Conservation (phyloP, 2,888 invertebrate genomes). For the Drosophila niveifrons region DNA sequence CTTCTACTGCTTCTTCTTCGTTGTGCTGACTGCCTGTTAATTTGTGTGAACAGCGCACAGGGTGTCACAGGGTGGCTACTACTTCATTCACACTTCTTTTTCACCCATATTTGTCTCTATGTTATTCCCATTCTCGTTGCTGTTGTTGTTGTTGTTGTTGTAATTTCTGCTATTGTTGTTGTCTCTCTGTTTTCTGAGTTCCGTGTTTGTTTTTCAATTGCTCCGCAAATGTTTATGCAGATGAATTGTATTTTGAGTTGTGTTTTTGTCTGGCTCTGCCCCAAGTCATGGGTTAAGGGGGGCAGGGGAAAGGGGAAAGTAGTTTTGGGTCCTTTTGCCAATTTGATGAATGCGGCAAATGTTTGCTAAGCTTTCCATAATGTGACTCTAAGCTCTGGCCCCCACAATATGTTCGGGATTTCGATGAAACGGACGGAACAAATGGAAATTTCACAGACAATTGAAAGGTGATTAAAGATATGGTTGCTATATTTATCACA, state of each 20-base stretch:
- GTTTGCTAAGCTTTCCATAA: conserved; percentile 69
- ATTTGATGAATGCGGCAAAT: conserved; percentile 72
- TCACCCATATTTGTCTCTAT: conserved; percentile 40
- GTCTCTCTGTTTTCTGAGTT: conserved; percentile 20
- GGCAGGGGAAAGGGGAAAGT: conserved; percentile 20
- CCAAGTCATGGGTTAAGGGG: neutral
- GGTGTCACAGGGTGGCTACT: conserved; percentile 16
- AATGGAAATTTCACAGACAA: conserved; percentile 24
- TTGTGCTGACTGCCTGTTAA: conserved; percentile 55
- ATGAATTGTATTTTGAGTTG: conserved; percentile 79
- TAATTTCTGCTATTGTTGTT: conserved; percentile 12
- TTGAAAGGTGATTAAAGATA: conserved; percentile 3
- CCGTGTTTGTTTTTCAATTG: conserved; percentile 76
- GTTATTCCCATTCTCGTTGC: conserved; percentile 24
- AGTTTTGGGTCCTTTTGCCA: conserved; percentile 39
- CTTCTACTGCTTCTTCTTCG: conserved; percentile 32
- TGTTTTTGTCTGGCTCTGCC: conserved; percentile 65
- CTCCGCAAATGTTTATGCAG: conserved; percentile 81
- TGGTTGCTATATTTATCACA: no score
- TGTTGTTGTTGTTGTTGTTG: conserved; percentile 30
- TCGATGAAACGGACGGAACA: neutral
- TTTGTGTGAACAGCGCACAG: conserved; percentile 35
- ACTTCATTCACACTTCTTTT: conserved; percentile 56
- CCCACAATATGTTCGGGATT: conserved; percentile 1
- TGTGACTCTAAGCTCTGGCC: conserved; percentile 56